Conservation (phyloP, 1,140 invertebrate species). For the Brachionus koreanus region DNA sequence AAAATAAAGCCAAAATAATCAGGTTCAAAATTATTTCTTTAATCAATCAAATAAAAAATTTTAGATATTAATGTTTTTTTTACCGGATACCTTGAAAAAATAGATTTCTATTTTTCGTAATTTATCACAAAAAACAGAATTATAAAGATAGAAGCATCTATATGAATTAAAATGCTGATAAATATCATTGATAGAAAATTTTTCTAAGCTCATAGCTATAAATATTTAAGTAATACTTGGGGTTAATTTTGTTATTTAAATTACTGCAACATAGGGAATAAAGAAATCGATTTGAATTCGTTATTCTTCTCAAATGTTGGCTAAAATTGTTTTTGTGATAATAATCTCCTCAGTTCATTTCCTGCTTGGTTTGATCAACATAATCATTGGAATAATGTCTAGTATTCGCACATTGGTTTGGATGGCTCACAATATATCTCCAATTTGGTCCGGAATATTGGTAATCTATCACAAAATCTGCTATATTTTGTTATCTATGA, state of each 20-base stretch:
- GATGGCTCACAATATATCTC: conserved; percentile 59
- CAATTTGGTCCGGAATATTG: conserved; percentile 60
- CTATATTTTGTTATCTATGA: background rate
- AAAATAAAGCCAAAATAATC: background rate
- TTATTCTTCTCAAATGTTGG: background rate
- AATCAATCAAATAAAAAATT: background rate
- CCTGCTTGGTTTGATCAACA: conserved; percentile 53
- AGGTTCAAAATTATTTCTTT: background rate
- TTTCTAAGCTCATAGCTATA: background rate
- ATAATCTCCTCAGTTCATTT: conserved; percentile 54
- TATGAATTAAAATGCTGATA: background rate
- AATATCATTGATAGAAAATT: background rate
- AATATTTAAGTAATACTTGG: background rate
- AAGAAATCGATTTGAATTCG: background rate
- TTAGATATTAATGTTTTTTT: background rate
- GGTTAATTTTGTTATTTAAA: background rate
- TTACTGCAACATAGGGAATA: background rate
- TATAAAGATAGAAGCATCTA: background rate
- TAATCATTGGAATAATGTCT: conserved; percentile 55
- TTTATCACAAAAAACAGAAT: background rate
- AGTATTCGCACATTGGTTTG: conserved; percentile 57
- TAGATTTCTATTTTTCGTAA: background rate
- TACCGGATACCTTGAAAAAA: background rate
- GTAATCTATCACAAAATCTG: conserved; percentile 49
- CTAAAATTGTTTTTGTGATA: conserved; percentile 47